Evolutionary conservation across 2,113 vertebrate species (phyloP).

Genomic region (Ailurus styani): DNA sequence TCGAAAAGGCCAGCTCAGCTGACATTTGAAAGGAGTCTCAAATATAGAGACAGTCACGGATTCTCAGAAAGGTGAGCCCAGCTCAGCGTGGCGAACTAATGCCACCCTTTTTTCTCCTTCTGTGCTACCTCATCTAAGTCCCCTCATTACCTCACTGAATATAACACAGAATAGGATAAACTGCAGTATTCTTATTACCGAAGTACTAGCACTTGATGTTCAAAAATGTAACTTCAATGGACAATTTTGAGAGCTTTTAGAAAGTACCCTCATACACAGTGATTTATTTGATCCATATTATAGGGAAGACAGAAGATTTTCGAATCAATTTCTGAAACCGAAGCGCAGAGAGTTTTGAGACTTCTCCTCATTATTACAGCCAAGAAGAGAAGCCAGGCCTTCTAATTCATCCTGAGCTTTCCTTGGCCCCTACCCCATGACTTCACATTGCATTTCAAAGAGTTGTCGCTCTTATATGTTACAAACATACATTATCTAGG

Average conservation of each 20-base stretch:
- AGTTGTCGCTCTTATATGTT: not conserved
- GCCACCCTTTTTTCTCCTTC: not conserved
- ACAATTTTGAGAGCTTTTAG: not conserved
- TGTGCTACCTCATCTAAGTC: not conserved
- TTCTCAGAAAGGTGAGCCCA: not conserved
- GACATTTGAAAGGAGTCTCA: not conserved
- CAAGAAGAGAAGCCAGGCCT: not conserved
- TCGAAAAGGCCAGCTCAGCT: slow-evolving; percentile 6
- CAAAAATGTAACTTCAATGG: not conserved
- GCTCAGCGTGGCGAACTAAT: not conserved
- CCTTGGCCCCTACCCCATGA: too few species aligned
- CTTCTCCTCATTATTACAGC: not conserved
- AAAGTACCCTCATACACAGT: not conserved
- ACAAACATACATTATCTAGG: not conserved
- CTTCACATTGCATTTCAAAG: not conserved
- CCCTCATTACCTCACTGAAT: not conserved
- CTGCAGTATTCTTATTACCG: not conserved
- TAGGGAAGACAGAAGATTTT: not conserved
- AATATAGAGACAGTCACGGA: not conserved
- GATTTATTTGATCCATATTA: not conserved
- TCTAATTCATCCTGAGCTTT: not conserved
- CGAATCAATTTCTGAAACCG: not conserved
- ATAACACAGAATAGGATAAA: not conserved
- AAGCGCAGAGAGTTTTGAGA: not conserved
- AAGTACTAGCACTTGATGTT: not conserved